phyloP scores from a whole-genome alignment of 2,113 vertebrate genomes.

The Pardalotus punctatus region DNA sequence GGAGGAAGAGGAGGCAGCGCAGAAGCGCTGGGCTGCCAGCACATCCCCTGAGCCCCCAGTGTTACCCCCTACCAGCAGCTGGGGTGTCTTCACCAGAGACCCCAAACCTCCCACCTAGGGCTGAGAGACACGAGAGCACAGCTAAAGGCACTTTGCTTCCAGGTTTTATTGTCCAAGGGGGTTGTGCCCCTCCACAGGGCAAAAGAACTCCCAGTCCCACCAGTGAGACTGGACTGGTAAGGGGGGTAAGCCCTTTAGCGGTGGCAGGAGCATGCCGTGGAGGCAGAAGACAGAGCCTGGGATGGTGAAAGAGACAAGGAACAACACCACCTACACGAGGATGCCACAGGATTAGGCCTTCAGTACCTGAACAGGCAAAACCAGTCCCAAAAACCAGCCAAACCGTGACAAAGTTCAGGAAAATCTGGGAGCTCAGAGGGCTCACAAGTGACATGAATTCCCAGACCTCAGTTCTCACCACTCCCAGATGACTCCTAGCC shows the following conservation, averaged over 20 bases:
- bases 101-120: not conserved
- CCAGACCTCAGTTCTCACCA: not conserved
- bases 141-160: not conserved
- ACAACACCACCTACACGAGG: not conserved
- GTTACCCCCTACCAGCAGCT: not conserved
- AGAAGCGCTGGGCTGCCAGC: accelerated
- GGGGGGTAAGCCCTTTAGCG: not conserved
- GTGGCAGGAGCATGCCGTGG: accelerated
- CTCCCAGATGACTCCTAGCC: not conserved
- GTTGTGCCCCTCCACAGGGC: accelerated
- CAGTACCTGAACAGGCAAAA: not conserved
- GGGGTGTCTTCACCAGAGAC: not conserved
- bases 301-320: not conserved
- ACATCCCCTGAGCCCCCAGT: not conserved
- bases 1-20: not conserved
- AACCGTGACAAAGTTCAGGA: accelerated
- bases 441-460: not conserved
- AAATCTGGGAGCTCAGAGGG: not conserved
- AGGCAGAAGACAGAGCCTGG: not conserved
- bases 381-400: not conserved
- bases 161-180: not conserved
- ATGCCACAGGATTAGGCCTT: not conserved
- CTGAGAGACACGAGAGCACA: not conserved
- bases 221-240: not conserved
- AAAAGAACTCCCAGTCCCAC: not conserved